Percentiles rank a stretch among this genome's conserved stretches.
These are phyloP conservation scores for Ochotona princeps DNA, from an alignment of 2,113 vertebrate species.

Conservation along the genomic window DNA sequence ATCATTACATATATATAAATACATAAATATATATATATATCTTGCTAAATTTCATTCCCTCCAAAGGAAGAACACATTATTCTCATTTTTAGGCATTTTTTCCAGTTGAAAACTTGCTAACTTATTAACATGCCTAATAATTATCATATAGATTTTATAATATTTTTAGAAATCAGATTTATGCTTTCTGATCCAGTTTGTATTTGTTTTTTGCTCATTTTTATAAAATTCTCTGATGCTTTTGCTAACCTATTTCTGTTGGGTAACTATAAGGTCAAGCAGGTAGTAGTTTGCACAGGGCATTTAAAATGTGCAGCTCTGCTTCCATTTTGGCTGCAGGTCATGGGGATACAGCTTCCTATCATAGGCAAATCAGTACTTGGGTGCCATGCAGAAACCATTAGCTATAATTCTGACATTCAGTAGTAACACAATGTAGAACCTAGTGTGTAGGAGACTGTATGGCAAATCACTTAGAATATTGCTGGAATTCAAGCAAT, in stretches of 20 bases:
- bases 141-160: neutral
- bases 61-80: neutral
- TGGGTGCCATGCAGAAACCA: slow-evolving; percentile 61
- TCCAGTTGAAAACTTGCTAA: slow-evolving; percentile 32
- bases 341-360: slow-evolving; percentile 51
- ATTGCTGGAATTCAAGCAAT: slow-evolving; percentile 74
- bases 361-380: slow-evolving; percentile 68
- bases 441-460: slow-evolving; percentile 64
- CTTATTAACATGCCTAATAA: neutral
- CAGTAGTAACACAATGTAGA: slow-evolving; percentile 71
- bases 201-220: neutral
- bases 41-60: slow-evolving; percentile 33
- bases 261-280: slow-evolving; percentile 68
- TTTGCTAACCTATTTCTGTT: slow-evolving; percentile 28
- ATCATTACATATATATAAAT: neutral
- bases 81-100: neutral
- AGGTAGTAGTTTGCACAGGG: slow-evolving; percentile 57
- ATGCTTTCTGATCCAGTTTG: neutral
- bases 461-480: slow-evolving; percentile 32
- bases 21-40: neutral
- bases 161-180: neutral
- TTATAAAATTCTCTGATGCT: neutral
- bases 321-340: slow-evolving; percentile 53
- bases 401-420: slow-evolving; percentile 58
- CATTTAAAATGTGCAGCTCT: slow-evolving; percentile 65